Conservation (phyloP, 2,113 vertebrate species). For the Daubentonia madagascariensis region DNA sequence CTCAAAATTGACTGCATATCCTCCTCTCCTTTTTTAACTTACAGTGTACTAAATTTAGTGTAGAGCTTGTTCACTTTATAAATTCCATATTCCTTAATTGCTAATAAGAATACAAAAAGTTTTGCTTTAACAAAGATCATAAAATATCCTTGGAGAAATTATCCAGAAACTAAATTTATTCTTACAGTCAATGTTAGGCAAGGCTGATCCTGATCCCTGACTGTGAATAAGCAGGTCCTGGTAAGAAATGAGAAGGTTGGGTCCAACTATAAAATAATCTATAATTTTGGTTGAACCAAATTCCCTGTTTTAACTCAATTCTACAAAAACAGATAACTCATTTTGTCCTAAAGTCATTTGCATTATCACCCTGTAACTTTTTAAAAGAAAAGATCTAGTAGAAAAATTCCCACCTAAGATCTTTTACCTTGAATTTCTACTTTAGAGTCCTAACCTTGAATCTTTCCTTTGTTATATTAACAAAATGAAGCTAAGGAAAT, state of each 20-base stretch:
- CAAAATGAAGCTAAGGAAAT: conserved; percentile 2
- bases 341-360: neutral
- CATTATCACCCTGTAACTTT: neutral
- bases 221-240: neutral
- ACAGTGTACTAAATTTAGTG: neutral
- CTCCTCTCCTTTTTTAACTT: neutral
- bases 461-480: neutral
- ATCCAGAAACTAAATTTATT: neutral
- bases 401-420: neutral
- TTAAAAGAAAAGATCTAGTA: neutral
- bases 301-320: conserved; percentile 13
- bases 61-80: neutral
- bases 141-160: neutral
- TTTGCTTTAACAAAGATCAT: neutral
- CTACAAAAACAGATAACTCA: conserved; percentile 13
- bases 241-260: neutral
- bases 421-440: conserved; percentile 15
- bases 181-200: neutral
- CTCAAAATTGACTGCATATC: neutral
- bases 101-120: conserved; percentile 7
- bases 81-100: conserved; percentile 17
- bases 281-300: neutral
- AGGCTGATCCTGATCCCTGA: neutral
- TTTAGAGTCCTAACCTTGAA: conserved; percentile 28
- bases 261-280: neutral